A percentile compares a stretch with the other conserved stretches of the same genome.
These are phyloP conservation scores for Orchesellides sinensis DNA, from an alignment of 2,888 invertebrate species.

Conservation along the genomic window DNA sequence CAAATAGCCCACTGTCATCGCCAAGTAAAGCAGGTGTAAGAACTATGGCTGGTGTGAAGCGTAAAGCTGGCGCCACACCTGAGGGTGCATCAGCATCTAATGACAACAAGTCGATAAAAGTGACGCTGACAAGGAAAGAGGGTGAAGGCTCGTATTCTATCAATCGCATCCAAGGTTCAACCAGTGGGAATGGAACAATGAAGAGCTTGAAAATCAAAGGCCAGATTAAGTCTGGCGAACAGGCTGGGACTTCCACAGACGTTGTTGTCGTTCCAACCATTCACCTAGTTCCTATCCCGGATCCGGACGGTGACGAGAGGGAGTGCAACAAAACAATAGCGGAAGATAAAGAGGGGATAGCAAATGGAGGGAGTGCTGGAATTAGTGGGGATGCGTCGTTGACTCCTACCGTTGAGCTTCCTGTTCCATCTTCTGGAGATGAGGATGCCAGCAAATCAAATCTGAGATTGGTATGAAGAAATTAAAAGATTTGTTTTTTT, in stretches of 20 bases:
- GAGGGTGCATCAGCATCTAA: background rate
- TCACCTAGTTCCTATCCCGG: constrained; percentile 67
- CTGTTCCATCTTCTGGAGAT: background rate
- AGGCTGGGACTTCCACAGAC: constrained; percentile 62
- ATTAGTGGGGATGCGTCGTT: background rate
- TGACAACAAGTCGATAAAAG: constrained; percentile 59
- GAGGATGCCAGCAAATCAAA: background rate
- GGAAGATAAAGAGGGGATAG: constrained; percentile 62
- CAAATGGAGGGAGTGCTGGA: background rate
- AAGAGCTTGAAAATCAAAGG: constrained; percentile 71
- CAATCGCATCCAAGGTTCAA: constrained; percentile 48
- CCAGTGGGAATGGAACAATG: background rate
- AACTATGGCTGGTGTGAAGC: constrained; percentile 19
- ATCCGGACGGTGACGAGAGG: constrained; percentile 43
- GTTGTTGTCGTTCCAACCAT: constrained; percentile 68
- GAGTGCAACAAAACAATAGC: constrained; percentile 66
- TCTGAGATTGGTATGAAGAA: background rate
- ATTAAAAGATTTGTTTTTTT: background rate
- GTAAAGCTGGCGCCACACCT: constrained; percentile 17
- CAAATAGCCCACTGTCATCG: too few species aligned
- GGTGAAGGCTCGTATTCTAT: constrained; percentile 66
- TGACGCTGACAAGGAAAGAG: constrained; percentile 63
- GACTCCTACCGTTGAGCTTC: background rate
- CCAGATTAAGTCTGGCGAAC: constrained; percentile 58
- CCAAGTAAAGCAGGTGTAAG: background rate